Evolutionary conservation across 2,888 invertebrate species (phyloP).

Genomic region (Sarcophaga carnaria): DNA sequence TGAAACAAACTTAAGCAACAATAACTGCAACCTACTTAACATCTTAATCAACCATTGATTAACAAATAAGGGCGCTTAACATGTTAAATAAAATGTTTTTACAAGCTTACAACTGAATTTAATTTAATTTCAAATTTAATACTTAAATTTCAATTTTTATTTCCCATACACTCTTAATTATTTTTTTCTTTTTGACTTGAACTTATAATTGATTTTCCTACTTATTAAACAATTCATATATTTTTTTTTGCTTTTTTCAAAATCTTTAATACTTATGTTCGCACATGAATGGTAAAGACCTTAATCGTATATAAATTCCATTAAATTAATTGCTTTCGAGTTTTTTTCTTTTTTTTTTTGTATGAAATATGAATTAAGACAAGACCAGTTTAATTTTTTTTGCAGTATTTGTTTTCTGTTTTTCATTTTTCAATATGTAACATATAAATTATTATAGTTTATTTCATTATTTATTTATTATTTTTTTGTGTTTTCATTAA

Average conservation of each 20-base stretch:
- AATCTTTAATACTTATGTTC: neutral
- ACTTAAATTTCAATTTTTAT: slow-evolving; percentile 10
- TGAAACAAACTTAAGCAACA: neutral
- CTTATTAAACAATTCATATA: neutral
- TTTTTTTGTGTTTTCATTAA: neutral
- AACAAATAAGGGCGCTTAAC: slow-evolving; percentile 58
- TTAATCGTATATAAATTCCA: slow-evolving; percentile 70
- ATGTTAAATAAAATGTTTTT: slow-evolving; percentile 7
- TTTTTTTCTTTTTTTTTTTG: slow-evolving; percentile 10
- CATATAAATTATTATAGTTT: slow-evolving; percentile 17
- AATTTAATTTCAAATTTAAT: neutral
- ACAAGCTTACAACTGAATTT: neutral
- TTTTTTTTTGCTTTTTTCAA: slow-evolving; percentile 1
- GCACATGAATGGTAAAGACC: slow-evolving; percentile 35
- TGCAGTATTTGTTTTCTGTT: neutral
- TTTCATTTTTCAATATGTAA: slow-evolving; percentile 1
- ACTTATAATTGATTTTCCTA: neutral
- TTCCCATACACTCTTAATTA: neutral
- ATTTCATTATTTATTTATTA: slow-evolving; percentile 2
- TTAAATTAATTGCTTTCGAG: slow-evolving; percentile 69
- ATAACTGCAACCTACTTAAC: slow-evolving; percentile 32
- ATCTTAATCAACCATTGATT: slow-evolving; percentile 43
- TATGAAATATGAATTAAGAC: slow-evolving; percentile 5
- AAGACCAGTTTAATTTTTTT: slow-evolving; percentile 37
- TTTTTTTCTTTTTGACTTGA: neutral